Evolutionary conservation across 2,113 vertebrate species (phyloP).

Genomic region (Neomonachus schauinslandi): DNA sequence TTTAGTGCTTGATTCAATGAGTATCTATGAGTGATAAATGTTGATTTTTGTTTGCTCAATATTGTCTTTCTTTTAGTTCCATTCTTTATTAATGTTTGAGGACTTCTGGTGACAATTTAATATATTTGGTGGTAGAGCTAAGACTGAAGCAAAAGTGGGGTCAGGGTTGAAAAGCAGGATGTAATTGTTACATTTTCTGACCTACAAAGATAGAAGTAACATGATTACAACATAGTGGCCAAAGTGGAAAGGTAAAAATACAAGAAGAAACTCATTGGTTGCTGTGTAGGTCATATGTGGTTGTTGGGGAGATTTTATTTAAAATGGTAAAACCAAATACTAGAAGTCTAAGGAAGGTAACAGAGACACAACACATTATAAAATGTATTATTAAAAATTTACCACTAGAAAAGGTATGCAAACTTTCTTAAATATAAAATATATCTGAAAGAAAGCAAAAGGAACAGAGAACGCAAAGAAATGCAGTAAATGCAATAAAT

Average conservation of each 20-base stretch:
- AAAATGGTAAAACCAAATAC: background rate
- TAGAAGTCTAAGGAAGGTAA: background rate
- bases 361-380: background rate
- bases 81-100: background rate
- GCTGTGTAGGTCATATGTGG: background rate
- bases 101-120: background rate
- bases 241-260: background rate
- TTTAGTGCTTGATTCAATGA: background rate
- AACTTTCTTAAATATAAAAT: background rate
- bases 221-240: background rate
- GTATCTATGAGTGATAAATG: background rate
- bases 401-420: background rate
- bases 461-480: background rate
- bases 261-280: background rate
- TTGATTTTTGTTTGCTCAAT: background rate
- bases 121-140: background rate
- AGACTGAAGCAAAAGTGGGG: background rate
- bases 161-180: background rate
- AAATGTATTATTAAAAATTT: background rate
- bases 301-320: background rate
- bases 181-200: background rate
- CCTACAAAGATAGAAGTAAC: background rate
- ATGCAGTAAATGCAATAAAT: background rate
- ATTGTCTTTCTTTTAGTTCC: background rate
- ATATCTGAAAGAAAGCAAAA: background rate